Percentiles rank a stretch among this genome's conserved stretches.
These are phyloP conservation scores for Lepus timidus DNA, from an alignment of 2,113 vertebrate genomes.

Conservation along the genomic window DNA sequence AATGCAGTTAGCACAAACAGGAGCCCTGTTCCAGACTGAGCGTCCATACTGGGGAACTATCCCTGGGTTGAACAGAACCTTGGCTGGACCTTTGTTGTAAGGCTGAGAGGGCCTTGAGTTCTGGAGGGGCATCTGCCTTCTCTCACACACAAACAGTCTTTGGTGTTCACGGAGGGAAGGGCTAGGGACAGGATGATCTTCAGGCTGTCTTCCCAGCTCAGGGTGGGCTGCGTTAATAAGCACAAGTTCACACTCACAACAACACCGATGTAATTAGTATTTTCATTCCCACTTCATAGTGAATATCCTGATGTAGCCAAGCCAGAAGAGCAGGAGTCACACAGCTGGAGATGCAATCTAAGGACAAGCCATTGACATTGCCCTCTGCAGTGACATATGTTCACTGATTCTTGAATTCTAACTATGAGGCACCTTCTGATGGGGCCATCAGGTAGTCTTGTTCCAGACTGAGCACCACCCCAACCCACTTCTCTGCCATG, in stretches of 20 bases:
- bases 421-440: neutral
- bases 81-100: neutral
- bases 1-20: neutral
- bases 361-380: neutral
- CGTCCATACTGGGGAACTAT: neutral
- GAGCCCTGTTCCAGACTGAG: neutral
- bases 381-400: neutral
- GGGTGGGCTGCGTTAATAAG: neutral
- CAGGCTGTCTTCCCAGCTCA: neutral
- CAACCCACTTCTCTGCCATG: neutral
- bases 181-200: neutral
- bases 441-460: neutral
- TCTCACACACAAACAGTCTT: neutral
- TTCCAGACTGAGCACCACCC: neutral
- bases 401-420: conserved; percentile 16
- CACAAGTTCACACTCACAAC: neutral
- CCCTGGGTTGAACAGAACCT: neutral
- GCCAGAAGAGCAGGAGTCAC: neutral
- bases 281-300: neutral
- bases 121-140: neutral
- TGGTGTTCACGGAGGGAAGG: neutral
- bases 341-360: neutral
- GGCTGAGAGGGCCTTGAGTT: neutral
- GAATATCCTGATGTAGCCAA: neutral
- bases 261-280: neutral